phyloP scores from a whole-genome alignment of 2,113 vertebrate species.

The Campylomormyrus numenius region DNA sequence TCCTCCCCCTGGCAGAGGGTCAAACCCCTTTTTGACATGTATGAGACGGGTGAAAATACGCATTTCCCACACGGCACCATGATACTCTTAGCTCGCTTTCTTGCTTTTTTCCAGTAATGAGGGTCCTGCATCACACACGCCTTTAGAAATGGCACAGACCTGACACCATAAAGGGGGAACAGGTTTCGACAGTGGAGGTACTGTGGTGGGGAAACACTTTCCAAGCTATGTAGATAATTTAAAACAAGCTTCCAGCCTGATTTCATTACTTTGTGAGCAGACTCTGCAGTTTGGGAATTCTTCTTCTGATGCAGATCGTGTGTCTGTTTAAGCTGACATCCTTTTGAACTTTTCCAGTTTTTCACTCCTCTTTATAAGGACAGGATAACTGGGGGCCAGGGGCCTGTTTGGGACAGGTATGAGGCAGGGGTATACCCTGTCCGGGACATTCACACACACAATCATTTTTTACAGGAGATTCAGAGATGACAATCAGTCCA shows the following conservation, averaged over 20 bases:
- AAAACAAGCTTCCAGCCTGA: neutral
- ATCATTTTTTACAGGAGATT: neutral
- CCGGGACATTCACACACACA: neutral
- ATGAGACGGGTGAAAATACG: neutral
- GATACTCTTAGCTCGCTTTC: neutral
- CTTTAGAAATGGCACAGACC: neutral
- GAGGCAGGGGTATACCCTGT: neutral
- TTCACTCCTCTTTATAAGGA: neutral
- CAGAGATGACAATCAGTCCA: neutral
- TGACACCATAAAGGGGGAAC: neutral
- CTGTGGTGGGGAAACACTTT: neutral
- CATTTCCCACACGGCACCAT: neutral
- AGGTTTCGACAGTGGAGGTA: neutral
- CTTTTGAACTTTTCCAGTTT: neutral
- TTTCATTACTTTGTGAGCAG: neutral
- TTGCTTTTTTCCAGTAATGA: neutral
- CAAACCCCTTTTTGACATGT: neutral
- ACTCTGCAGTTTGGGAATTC: neutral
- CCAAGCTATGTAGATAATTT: neutral
- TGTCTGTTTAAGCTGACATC: neutral
- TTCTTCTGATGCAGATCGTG: neutral
- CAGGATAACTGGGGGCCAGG: neutral
- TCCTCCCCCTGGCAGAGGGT: neutral
- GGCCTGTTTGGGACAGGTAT: neutral
- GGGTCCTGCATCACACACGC: neutral